Percentiles rank a stretch among this genome's conserved stretches.
Conservation (phyloP, 1,140 invertebrate species). For the Chrysomallon squamiferum region DNA sequence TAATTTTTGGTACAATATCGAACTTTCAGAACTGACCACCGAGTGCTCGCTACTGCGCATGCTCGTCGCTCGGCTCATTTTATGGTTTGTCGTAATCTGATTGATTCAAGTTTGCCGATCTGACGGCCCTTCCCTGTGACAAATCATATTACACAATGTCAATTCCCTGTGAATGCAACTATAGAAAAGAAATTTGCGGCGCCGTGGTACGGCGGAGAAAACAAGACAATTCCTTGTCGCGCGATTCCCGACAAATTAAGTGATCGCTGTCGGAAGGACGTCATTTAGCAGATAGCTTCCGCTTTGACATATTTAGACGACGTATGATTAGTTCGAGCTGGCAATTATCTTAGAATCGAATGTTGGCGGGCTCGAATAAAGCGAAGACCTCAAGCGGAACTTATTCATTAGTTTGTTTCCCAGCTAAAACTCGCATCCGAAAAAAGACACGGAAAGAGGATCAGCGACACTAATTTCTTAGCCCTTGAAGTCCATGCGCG, state of each 20-base stretch:
- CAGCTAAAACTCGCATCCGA: neutral
- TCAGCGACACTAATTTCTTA: constrained; percentile 7
- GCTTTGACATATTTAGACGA: constrained; percentile 7
- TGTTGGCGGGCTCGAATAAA: neutral
- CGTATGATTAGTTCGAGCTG: constrained; percentile 4
- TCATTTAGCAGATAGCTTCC: neutral
- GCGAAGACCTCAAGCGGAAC: constrained; percentile 3
- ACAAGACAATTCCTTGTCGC: constrained; percentile 1
- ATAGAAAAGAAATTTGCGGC: constrained; percentile 1
- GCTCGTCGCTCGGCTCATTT: neutral
- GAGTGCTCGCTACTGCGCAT: too few species aligned
- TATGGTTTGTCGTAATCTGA: constrained; percentile 1
- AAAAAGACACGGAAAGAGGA: constrained; percentile 2
- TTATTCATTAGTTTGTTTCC: neutral
- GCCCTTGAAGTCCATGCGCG: neutral
- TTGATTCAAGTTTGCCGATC: constrained; percentile 1
- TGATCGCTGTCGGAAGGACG: neutral
- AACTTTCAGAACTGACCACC: too few species aligned
- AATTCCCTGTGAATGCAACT: neutral
- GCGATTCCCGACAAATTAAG: constrained; percentile 7
- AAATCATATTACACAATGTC: constrained; percentile 7
- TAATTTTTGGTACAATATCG: too few species aligned
- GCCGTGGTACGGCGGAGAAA: neutral
- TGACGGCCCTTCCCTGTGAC: neutral
- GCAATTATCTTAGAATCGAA: constrained; percentile 4